Evolutionary conservation across 2,113 vertebrate genomes (phyloP).

Genomic region (Tachysurus fulvidraco): DNA sequence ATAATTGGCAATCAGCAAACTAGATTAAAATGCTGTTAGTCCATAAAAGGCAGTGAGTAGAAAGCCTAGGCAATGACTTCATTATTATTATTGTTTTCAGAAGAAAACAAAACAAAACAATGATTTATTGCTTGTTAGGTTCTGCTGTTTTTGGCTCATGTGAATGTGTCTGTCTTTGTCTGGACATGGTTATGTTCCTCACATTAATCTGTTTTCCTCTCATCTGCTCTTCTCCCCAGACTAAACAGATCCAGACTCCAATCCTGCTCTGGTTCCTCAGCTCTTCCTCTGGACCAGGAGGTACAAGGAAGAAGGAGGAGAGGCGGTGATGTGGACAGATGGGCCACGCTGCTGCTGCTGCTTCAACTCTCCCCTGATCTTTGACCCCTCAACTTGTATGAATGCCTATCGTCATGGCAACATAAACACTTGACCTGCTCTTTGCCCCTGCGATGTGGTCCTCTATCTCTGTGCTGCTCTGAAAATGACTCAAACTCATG

Average conservation of each 20-base stretch:
- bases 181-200: constrained; percentile 46
- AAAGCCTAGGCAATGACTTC: neutral
- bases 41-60: constrained; percentile 33
- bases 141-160: constrained; percentile 26
- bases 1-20: constrained; percentile 21
- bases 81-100: constrained; percentile 24
- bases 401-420: constrained; percentile 67
- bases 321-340: constrained; percentile 69
- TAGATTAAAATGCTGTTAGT: neutral
- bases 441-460: constrained; percentile 49
- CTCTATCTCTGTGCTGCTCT: constrained; percentile 66
- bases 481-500: constrained; percentile 56
- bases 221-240: constrained; percentile 43
- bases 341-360: constrained; percentile 62
- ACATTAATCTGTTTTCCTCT: constrained; percentile 34
- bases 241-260: constrained; percentile 50
- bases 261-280: neutral
- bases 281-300: constrained; percentile 54
- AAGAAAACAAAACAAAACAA: neutral
- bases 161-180: constrained; percentile 25
- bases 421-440: constrained; percentile 68
- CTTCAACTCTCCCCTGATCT: constrained; percentile 61
- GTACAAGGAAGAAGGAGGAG: constrained; percentile 49
- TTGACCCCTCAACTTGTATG: constrained; percentile 58
- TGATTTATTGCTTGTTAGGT: constrained; percentile 47